Percentiles rank a stretch among this genome's conserved stretches.
Conservation (phyloP, 2,113 vertebrate species). For the Hepsetus odoe region DNA sequence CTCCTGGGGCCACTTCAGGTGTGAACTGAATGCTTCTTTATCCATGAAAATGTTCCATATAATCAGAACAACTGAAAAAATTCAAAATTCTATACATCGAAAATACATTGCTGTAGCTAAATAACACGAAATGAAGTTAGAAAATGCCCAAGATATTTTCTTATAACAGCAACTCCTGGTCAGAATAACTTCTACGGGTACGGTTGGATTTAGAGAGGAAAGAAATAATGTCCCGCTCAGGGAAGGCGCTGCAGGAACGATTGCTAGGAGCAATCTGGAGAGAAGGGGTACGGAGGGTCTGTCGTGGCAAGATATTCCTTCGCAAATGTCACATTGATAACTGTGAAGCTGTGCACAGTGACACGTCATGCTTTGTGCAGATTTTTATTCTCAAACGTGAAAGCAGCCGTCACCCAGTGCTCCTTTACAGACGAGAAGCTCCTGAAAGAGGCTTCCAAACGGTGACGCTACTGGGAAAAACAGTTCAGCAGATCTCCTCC, state of each 20-base stretch:
- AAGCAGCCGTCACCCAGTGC: too few relatives aligned
- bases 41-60: background rate
- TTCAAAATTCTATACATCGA: slow-evolving; percentile 21
- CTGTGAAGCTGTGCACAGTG: background rate
- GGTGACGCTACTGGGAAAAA: background rate
- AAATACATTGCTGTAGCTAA: background rate
- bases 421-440: background rate
- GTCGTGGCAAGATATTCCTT: background rate
- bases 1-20: background rate
- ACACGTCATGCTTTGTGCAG: background rate
- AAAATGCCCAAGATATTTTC: slow-evolving; percentile 12
- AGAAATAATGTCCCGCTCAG: background rate
- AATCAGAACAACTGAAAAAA: background rate
- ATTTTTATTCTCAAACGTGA: background rate
- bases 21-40: slow-evolving; percentile 2
- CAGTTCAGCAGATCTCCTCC: slow-evolving; percentile 19
- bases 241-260: background rate
- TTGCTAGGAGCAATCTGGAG: background rate
- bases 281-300: background rate
- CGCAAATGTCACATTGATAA: slow-evolving; percentile 1
- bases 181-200: background rate
- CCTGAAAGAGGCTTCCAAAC: background rate
- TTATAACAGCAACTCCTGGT: background rate
- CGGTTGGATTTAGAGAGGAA: background rate
- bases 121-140: background rate